Evolutionary conservation across 2,797 vertebrate species (phyloP).

Genomic region (Florisuga fusca): DNA sequence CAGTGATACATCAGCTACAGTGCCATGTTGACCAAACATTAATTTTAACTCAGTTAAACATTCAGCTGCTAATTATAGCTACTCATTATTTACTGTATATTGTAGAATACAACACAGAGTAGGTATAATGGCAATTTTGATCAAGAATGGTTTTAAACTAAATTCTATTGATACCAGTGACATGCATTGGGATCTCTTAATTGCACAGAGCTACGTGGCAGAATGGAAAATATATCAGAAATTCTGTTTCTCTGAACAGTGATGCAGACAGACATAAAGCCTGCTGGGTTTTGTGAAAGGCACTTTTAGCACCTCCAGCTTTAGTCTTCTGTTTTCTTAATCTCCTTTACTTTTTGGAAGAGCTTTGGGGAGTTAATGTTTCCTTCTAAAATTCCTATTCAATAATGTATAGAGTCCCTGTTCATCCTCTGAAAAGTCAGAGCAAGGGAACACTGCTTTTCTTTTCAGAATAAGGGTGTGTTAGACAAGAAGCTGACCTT

Average conservation of each 20-base stretch:
- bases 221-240: not conserved
- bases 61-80: not conserved
- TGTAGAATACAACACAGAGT: not conserved
- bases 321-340: not conserved
- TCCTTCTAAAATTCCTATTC: not conserved
- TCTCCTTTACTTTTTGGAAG: not conserved
- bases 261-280: not conserved
- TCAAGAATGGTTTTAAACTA: not conserved
- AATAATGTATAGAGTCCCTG: not conserved
- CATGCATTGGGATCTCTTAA: not conserved
- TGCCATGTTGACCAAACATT: not conserved
- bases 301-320: not conserved
- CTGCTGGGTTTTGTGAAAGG: not conserved
- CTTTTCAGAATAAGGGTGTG: not conserved
- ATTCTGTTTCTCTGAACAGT: not conserved
- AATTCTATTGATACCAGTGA: not conserved
- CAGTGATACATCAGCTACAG: not conserved
- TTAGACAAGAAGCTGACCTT: not conserved
- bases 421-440: not conserved
- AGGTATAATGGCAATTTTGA: not conserved
- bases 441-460: not conserved
- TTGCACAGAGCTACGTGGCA: not conserved
- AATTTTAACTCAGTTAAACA: not conserved
- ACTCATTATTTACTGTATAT: not conserved
- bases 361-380: not conserved